Percentiles rank a stretch among this genome's conserved stretches.
These are phyloP conservation scores for Beris chalybata DNA, from an alignment of 2,888 invertebrate genomes.

Conservation along the genomic window DNA sequence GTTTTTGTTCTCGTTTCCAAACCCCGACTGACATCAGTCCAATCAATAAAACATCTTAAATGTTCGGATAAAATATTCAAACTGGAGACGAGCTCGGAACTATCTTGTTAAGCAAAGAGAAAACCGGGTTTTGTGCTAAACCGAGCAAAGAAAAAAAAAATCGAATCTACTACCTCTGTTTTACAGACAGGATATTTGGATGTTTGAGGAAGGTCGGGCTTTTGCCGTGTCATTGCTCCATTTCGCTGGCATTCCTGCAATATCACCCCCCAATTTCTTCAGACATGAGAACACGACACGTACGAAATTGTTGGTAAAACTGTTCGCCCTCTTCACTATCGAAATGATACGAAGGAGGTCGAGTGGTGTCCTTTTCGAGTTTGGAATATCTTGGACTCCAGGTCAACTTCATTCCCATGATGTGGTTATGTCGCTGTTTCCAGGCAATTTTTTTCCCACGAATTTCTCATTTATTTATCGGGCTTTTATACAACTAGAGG, in stretches of 20 bases:
- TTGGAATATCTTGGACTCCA: too few relatives aligned
- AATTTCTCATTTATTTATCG: too few relatives aligned
- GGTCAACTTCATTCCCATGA: too few relatives aligned
- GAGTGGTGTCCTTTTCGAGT: too few relatives aligned
- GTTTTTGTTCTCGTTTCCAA: too few relatives aligned
- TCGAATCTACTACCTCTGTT: constrained; percentile 7
- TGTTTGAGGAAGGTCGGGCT: not conserved
- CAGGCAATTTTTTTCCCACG: not conserved
- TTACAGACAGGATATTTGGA: constrained; percentile 16
- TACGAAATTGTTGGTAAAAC: constrained; percentile 17
- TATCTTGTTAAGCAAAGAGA: not conserved
- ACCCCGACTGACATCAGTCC: not conserved
- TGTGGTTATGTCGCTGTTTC: too few relatives aligned
- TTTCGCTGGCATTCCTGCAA: constrained; percentile 1
- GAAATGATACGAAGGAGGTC: too few relatives aligned
- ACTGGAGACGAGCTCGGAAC: too few relatives aligned
- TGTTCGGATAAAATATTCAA: not conserved
- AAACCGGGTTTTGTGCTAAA: too few relatives aligned
- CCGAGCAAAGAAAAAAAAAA: not conserved
- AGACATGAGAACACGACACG: constrained; percentile 34
- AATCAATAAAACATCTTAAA: constrained; percentile 30
- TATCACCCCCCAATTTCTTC: not conserved
- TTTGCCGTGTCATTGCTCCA: not conserved
- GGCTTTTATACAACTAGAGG: too few relatives aligned
- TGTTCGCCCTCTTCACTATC: too few relatives aligned